Percentiles rank a stretch among this genome's conserved stretches.
Conservation (phyloP, 2,888 invertebrate species). For the Carabus problematicus region DNA sequence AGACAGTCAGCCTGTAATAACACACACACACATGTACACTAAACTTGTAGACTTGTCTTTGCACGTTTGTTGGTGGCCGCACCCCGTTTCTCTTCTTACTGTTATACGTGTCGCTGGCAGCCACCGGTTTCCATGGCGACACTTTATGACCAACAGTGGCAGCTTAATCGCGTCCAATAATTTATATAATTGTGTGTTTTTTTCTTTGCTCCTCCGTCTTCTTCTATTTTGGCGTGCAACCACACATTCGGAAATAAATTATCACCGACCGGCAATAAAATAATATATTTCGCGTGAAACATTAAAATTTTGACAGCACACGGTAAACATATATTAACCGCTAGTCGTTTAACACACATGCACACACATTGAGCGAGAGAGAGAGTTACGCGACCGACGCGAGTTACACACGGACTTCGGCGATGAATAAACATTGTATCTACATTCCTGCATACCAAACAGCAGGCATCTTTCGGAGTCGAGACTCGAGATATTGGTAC, state of each 20-base stretch:
- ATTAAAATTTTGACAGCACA: conserved; percentile 25
- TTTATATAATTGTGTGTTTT: conserved; percentile 32
- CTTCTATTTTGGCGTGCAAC: conserved; percentile 24
- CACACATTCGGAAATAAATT: conserved; percentile 22
- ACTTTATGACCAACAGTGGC: conserved; percentile 21
- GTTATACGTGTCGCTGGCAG: too few species aligned
- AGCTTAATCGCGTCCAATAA: conserved; percentile 21
- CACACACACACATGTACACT: too few species aligned
- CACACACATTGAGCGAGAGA: too few species aligned
- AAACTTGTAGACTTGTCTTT: too few species aligned
- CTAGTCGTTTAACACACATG: too few species aligned
- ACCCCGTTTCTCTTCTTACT: too few species aligned
- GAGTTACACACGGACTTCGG: background rate
- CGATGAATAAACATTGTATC: conserved; percentile 22
- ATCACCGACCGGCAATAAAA: conserved; percentile 20
- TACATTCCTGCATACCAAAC: conserved; percentile 22
- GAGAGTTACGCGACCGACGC: background rate
- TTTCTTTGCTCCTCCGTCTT: too few species aligned
- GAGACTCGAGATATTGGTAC: too few species aligned
- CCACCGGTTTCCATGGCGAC: background rate
- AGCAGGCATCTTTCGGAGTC: background rate
- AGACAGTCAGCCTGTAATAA: too few species aligned
- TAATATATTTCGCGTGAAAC: conserved; percentile 24
- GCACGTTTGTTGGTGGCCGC: too few species aligned
- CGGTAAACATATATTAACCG: conserved; percentile 25